phyloP scores from a whole-genome alignment of 2,113 vertebrate genomes.

The pig (Sus scrofa) region T2T-Sscrofa CM000819.6:108584001-108584500 shows the following conservation, averaged over 20 bases:
- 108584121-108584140: neutral
- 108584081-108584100: neutral
- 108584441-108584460: neutral
- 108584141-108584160: too few relatives aligned
- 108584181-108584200: neutral
- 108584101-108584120: neutral
- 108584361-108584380: neutral
- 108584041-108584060: neutral
- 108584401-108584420: neutral
- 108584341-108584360: neutral
- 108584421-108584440: neutral
- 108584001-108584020: neutral
- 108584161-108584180: neutral
- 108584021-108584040: neutral
- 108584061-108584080: neutral
- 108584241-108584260: neutral
- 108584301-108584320: rapidly evolving
- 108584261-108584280: neutral
- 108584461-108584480: neutral
- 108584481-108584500: neutral
- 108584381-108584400: neutral
- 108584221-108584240: neutral
- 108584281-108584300: neutral
- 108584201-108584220: neutral
- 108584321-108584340: neutral